Percentiles rank a stretch among this genome's conserved stretches.
phyloP scores from a whole-genome alignment of 92 coral and sea anemone genomes.

The Umimayanthus kanabou region DNA sequence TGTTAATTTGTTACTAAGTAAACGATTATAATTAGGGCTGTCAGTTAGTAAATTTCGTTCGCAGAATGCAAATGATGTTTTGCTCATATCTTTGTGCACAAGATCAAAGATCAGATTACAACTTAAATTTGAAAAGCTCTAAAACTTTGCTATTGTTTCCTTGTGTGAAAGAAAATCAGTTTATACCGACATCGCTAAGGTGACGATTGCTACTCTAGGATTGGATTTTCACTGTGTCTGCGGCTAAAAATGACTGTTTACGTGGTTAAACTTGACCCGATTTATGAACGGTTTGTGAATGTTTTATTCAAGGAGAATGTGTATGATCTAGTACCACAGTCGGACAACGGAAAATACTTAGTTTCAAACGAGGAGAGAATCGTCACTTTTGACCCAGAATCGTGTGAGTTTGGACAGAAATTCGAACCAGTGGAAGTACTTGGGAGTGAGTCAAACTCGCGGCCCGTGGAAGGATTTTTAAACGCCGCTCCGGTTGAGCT shows the following conservation, averaged over 20 bases:
- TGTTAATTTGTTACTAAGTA: conserved; percentile 26
- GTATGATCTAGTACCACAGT: background rate
- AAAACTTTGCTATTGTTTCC: background rate
- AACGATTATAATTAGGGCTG: conserved; percentile 16
- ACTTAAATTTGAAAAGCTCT: conserved; percentile 3
- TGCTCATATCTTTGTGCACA: background rate
- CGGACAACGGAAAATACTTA: conserved; percentile 3
- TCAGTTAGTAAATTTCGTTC: conserved; percentile 23
- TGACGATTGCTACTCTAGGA: background rate
- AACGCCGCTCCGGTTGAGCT: background rate
- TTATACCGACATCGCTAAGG: background rate
- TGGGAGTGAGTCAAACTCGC: background rate
- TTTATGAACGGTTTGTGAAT: conserved; percentile 28
- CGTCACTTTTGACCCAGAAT: background rate
- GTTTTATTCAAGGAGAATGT: conserved; percentile 25
- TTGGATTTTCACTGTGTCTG: background rate
- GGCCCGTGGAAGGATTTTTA: background rate
- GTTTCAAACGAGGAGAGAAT: conserved; percentile 3
- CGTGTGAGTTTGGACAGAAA: background rate
- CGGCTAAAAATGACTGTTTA: conserved; percentile 18
- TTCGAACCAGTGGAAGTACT: background rate
- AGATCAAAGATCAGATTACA: conserved; percentile 7
- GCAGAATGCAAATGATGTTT: conserved; percentile 34
- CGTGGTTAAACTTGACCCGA: conserved; percentile 21
- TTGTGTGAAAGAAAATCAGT: background rate